Conservation (phyloP, 2,888 invertebrate species). For the Choreutis nemorana region DNA sequence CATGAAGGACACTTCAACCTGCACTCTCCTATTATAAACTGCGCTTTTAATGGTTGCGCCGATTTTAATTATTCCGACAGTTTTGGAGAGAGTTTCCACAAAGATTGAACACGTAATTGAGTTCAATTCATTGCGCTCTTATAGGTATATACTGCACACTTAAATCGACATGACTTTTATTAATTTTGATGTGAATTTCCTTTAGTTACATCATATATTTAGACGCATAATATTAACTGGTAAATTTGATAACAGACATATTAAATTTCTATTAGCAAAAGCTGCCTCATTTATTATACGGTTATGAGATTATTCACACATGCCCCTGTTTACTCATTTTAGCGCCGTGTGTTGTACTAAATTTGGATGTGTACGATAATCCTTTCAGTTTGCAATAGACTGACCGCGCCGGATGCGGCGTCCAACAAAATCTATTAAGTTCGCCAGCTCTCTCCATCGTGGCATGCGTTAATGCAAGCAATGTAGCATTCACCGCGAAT, state of each 20-base stretch:
- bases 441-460: conserved; percentile 48
- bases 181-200: too few relatives aligned
- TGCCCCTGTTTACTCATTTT: conserved; percentile 28
- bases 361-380: conserved; percentile 52
- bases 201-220: too few relatives aligned
- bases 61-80: conserved; percentile 57
- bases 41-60: conserved; percentile 61
- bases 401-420: conserved; percentile 40
- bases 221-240: too few relatives aligned
- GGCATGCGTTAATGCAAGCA: conserved; percentile 47
- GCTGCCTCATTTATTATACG: too few relatives aligned
- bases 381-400: conserved; percentile 52
- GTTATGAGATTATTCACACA: too few relatives aligned
- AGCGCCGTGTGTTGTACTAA: conserved; percentile 30
- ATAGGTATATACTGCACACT: too few relatives aligned
- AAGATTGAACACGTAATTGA: too few relatives aligned
- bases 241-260: too few relatives aligned
- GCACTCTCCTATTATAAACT: conserved; percentile 64
- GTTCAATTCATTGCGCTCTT: too few relatives aligned
- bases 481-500: conserved; percentile 33
- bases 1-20: conserved; percentile 58
- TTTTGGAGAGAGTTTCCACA: conserved; percentile 37
- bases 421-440: conserved; percentile 62
- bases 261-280: too few relatives aligned
- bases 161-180: too few relatives aligned